A percentile compares a stretch with the other conserved stretches of the same genome.
These are phyloP conservation scores for Taenioides sp. DNA, from an alignment of 2,797 vertebrate species.

Conservation along the genomic window DNA sequence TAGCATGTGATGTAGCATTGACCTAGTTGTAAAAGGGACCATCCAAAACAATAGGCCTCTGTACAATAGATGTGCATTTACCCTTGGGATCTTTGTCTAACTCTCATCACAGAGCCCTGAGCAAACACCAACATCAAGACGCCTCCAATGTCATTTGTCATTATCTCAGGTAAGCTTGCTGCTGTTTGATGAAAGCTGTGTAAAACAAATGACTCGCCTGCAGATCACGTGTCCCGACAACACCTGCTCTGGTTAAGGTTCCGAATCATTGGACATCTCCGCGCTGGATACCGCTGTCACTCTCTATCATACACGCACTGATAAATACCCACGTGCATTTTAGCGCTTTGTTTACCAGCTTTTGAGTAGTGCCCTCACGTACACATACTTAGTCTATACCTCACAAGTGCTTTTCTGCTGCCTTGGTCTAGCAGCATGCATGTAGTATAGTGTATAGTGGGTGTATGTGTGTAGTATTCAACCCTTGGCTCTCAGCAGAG, in stretches of 20 bases:
- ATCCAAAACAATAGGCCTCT: neutral
- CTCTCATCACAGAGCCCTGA: conserved; percentile 4
- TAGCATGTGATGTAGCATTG: neutral
- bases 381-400: conserved; percentile 27
- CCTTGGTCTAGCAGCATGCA: conserved; percentile 12
- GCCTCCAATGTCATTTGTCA: conserved; percentile 12
- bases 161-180: conserved; percentile 11
- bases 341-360: conserved; percentile 5
- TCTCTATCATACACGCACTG: conserved; percentile 45
- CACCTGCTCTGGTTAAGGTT: conserved; percentile 40
- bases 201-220: conserved; percentile 17
- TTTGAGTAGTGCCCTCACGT: conserved; percentile 47
- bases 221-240: conserved; percentile 25
- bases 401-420: conserved; percentile 21
- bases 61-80: conserved; percentile 7
- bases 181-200: conserved; percentile 14
- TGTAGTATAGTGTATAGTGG: conserved; percentile 22
- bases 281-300: conserved; percentile 23
- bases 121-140: conserved; percentile 12
- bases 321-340: conserved; percentile 28
- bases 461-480: conserved; percentile 50
- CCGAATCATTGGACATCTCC: conserved; percentile 30
- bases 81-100: conserved; percentile 12
- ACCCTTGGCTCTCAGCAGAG: conserved; percentile 72
- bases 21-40: neutral